Conservation (phyloP, 2,888 invertebrate species). For the Argyresthia goedartella region DNA sequence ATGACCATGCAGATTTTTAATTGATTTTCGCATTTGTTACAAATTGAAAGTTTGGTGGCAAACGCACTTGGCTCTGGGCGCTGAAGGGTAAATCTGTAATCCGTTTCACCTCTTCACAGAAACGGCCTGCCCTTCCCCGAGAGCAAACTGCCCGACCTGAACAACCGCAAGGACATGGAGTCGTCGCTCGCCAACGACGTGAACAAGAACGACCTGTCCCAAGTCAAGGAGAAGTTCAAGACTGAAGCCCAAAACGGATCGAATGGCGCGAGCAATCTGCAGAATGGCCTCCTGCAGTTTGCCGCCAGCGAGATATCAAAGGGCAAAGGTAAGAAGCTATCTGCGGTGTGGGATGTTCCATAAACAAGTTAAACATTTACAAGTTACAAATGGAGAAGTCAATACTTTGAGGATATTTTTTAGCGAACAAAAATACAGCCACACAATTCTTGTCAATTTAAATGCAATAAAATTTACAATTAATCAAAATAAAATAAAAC, state of each 20-base stretch:
- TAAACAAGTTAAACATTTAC: no score
- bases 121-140: conserved; percentile 78
- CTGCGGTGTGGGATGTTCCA: neutral
- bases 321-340: conserved; percentile 45
- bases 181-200: conserved; percentile 37
- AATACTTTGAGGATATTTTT: no score
- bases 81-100: no score
- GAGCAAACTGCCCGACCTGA: conserved; percentile 62
- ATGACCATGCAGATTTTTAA: no score
- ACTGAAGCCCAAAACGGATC: conserved; percentile 18
- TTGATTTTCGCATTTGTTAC: no score
- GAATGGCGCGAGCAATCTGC: conserved; percentile 37
- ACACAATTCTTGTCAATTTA: no score
- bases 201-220: conserved; percentile 68
- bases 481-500: no score
- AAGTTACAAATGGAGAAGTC: no score
- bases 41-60: no score
- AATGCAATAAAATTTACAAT: no score
- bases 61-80: no score
- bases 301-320: conserved; percentile 76
- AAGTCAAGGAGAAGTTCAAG: conserved; percentile 44
- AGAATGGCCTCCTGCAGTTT: conserved; percentile 65
- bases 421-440: no score
- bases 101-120: conserved; percentile 37
- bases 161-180: conserved; percentile 62